A percentile compares a stretch with the other conserved stretches of the same genome.
Evolutionary conservation across 2,113 vertebrate genomes (phyloP).

Genomic region (Triplophysa siluroides): DNA sequence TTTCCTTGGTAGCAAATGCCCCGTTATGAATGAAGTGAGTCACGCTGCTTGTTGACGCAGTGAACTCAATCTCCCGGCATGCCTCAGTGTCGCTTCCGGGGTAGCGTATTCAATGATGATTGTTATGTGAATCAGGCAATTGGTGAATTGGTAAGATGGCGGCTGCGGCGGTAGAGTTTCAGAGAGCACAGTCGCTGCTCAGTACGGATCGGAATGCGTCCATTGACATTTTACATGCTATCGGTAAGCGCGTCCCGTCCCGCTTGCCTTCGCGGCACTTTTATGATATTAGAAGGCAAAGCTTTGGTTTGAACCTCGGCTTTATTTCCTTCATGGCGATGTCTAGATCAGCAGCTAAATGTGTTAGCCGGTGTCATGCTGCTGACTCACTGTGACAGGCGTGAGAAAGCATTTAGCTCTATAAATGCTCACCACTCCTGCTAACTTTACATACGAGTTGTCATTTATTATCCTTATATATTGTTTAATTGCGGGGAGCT

Average conservation of each 20-base stretch:
- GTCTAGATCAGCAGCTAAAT: slow-evolving; percentile 30
- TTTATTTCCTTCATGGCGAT: not conserved
- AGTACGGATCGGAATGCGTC: slow-evolving; percentile 88
- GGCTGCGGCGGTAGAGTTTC: slow-evolving; percentile 92
- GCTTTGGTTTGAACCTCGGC: not conserved
- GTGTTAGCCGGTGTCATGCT: slow-evolving; percentile 63
- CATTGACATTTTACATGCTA: slow-evolving; percentile 91
- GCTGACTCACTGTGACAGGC: slow-evolving; percentile 77
- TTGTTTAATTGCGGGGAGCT: not conserved
- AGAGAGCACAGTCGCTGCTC: slow-evolving; percentile 91
- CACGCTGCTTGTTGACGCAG: not conserved
- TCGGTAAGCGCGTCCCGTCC: slow-evolving; percentile 74
- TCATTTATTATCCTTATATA: not conserved
- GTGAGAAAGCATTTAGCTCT: slow-evolving; percentile 32
- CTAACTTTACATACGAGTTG: not conserved
- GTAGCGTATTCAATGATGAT: slow-evolving; percentile 39
- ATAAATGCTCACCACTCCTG: not conserved
- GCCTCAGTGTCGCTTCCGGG: slow-evolving; percentile 9
- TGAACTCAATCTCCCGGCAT: slow-evolving; percentile 30
- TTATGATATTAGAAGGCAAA: not conserved
- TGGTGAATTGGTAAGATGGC: slow-evolving; percentile 82
- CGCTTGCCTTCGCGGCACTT: not conserved
- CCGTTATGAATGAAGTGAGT: not conserved
- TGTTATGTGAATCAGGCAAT: slow-evolving; percentile 47
- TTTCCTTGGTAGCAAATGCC: not conserved